Evolutionary conservation across 2,888 invertebrate genomes (phyloP).

Genomic region (Trachelus tabidus): DNA sequence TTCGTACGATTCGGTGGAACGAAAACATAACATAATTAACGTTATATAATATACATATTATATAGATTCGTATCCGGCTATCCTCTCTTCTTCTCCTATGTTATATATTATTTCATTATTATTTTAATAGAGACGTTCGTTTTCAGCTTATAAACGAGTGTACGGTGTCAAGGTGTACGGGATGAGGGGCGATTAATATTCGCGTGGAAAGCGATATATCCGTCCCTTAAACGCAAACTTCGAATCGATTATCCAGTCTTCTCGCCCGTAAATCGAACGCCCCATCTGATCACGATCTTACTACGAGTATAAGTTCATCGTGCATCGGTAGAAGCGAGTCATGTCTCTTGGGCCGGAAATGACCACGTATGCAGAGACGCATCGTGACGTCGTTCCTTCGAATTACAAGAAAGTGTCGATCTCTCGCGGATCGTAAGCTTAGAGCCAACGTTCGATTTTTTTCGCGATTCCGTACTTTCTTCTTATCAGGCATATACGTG

Average conservation of each 20-base stretch:
- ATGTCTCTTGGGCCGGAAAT: not conserved
- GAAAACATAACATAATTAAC: slow-evolving; percentile 56
- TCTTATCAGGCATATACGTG: not conserved
- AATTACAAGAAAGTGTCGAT: not conserved
- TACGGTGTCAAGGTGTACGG: slow-evolving; percentile 33
- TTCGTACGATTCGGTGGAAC: slow-evolving; percentile 30
- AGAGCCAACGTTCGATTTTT: not conserved
- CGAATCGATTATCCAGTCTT: not conserved
- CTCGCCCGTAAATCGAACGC: not conserved
- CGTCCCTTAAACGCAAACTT: not conserved
- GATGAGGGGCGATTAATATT: slow-evolving; percentile 3
- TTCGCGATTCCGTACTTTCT: not conserved
- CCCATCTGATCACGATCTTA: not conserved
- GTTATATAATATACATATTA: slow-evolving; percentile 58
- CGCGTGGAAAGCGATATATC: slow-evolving; percentile 15
- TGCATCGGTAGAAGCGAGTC: not conserved
- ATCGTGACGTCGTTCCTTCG: not conserved
- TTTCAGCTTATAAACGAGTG: slow-evolving; percentile 44
- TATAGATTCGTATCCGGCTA: slow-evolving; percentile 57
- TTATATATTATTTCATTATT: slow-evolving; percentile 53
- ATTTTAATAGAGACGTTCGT: slow-evolving; percentile 44
- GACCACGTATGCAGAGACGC: not conserved
- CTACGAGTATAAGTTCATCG: not conserved
- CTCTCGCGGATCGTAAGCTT: not conserved
- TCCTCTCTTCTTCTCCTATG: slow-evolving; percentile 43